Percentiles rank a stretch among this genome's conserved stretches.
These are phyloP conservation scores for Achroia grisella DNA, from an alignment of 1,140 invertebrate genomes.

Conservation along the genomic window DNA sequence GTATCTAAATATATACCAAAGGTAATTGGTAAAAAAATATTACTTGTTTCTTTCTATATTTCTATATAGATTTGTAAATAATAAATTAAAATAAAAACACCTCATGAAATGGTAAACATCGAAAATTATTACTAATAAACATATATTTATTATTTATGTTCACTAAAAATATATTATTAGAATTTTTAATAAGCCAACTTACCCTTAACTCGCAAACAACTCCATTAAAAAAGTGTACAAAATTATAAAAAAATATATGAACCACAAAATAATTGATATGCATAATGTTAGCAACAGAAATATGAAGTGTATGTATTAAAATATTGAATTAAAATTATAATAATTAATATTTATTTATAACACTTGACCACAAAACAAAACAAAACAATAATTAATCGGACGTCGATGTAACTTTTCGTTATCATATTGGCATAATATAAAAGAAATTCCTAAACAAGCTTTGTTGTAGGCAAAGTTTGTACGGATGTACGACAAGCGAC, in stretches of 20 bases:
- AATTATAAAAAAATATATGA: constrained; percentile 46
- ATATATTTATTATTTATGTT: no score
- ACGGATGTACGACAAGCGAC: constrained; percentile 30
- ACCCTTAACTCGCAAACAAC: constrained; percentile 48
- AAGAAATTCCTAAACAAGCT: neutral
- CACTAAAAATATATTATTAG: no score
- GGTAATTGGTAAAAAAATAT: no score
- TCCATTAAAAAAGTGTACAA: constrained; percentile 41
- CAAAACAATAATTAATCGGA: constrained; percentile 27
- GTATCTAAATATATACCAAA: no score
- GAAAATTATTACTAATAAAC: no score
- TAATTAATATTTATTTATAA: constrained; percentile 35
- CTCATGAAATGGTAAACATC: no score
- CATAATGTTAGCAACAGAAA: constrained; percentile 34
- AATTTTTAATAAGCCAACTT: constrained; percentile 9
- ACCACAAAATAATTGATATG: constrained; percentile 49
- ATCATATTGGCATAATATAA: constrained; percentile 43
- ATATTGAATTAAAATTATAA: constrained; percentile 16
- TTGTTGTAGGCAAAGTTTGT: constrained; percentile 9
- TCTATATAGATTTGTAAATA: no score
- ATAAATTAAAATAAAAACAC: no score
- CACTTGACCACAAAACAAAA: constrained; percentile 49
- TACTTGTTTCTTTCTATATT: no score
- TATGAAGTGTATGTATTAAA: neutral
- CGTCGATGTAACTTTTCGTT: constrained; percentile 24